Percentiles rank a stretch among this genome's conserved stretches.
Conservation (phyloP, 1,140 invertebrate species). For the Hyposmocoma kahamanoa region DNA sequence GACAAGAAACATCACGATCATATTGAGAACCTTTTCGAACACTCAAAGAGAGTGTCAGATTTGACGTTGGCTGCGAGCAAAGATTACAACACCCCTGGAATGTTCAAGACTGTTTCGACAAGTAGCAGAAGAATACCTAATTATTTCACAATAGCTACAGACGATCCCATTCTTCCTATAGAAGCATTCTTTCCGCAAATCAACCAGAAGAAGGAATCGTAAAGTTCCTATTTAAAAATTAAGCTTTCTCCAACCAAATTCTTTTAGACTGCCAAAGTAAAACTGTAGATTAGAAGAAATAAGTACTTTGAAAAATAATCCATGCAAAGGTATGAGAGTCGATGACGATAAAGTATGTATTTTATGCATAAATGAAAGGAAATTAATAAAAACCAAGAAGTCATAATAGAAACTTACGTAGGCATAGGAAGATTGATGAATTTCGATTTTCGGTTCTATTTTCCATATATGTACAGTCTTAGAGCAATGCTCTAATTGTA, state of each 20-base stretch:
- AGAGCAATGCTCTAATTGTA: too few relatives aligned
- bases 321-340: too few relatives aligned
- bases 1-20: conserved; percentile 57
- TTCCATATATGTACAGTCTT: too few relatives aligned
- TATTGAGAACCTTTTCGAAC: conserved; percentile 57
- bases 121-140: conserved; percentile 74
- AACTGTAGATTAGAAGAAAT: too few relatives aligned
- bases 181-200: conserved; percentile 78
- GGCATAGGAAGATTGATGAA: too few relatives aligned
- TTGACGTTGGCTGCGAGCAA: conserved; percentile 75
- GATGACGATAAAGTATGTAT: too few relatives aligned
- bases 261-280: conserved; percentile 61
- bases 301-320: too few relatives aligned
- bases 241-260: conserved; percentile 47
- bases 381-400: too few relatives aligned
- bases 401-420: too few relatives aligned
- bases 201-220: conserved; percentile 73
- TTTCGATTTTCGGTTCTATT: too few relatives aligned
- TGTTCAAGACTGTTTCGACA: conserved; percentile 72
- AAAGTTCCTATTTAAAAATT: conserved; percentile 36
- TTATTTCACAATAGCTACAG: conserved; percentile 77
- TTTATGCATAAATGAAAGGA: too few relatives aligned
- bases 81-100: conserved; percentile 74
- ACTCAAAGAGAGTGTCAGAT: conserved; percentile 76
- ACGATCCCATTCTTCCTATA: conserved; percentile 77